These are phyloP conservation scores for Macropus fuliginosus DNA, from an alignment of 2,797 vertebrate species.

Conservation along the genomic window DNA sequence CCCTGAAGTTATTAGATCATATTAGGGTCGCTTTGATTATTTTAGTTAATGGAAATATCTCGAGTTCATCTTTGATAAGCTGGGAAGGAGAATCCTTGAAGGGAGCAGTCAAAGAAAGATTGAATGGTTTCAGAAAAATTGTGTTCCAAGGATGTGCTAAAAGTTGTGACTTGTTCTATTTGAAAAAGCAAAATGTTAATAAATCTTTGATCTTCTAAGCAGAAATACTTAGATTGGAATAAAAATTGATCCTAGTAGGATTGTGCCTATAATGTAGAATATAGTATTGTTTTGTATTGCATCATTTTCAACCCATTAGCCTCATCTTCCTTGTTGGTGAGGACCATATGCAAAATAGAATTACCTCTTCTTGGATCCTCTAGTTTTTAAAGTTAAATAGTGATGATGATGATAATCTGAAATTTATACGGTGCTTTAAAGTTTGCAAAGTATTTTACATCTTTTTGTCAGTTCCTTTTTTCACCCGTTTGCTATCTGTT, in stretches of 20 bases:
- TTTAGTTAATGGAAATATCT: background rate
- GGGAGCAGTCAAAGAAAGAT: background rate
- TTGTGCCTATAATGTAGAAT: background rate
- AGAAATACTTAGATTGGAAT: background rate
- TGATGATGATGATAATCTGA: background rate
- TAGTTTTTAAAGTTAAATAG: background rate
- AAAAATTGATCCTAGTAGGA: background rate
- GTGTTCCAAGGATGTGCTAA: background rate
- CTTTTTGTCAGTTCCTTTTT: background rate
- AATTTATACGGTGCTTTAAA: background rate
- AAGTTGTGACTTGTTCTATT: background rate
- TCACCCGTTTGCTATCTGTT: background rate
- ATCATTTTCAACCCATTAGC: background rate
- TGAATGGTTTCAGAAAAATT: background rate
- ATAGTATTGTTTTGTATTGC: background rate
- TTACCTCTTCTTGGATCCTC: background rate
- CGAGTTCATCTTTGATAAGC: background rate
- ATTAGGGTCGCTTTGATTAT: background rate
- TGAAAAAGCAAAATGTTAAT: background rate
- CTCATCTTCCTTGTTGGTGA: background rate
- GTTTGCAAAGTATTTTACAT: background rate
- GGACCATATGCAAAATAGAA: background rate
- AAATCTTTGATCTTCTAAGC: background rate
- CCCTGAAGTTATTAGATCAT: background rate
- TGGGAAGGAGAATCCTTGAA: background rate